phyloP scores from a whole-genome alignment of 2,797 vertebrate species.

The Girardinus metallicus region DNA sequence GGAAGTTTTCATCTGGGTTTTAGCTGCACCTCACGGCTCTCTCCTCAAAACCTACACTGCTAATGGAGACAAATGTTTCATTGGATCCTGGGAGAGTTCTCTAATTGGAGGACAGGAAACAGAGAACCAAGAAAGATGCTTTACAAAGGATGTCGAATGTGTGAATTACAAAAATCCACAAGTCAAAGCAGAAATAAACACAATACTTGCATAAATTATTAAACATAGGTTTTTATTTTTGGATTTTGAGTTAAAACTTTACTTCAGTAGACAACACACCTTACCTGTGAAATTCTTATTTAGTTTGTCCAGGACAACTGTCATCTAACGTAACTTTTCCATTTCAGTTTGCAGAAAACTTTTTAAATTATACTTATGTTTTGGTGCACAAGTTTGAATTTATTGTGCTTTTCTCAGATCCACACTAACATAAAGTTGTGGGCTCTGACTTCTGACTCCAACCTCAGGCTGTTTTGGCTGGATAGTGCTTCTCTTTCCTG shows the following conservation, averaged over 20 bases:
- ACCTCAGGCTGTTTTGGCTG: neutral
- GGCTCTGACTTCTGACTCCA: neutral
- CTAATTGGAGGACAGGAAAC: constrained; percentile 72
- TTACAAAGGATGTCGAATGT: constrained; percentile 16
- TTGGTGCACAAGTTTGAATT: neutral
- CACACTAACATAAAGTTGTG: neutral
- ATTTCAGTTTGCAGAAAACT: neutral
- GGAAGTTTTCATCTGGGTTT: constrained; percentile 65
- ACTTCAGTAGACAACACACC: neutral
- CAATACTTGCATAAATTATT: neutral
- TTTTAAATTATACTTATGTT: neutral
- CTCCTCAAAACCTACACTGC: constrained; percentile 78
- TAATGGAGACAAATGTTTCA: constrained; percentile 85
- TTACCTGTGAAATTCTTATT: neutral
- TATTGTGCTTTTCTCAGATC: neutral
- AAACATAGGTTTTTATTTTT: neutral
- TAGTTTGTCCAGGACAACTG: neutral
- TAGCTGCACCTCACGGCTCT: constrained; percentile 66
- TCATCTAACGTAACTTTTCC: neutral
- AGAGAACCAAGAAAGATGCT: constrained; percentile 15
- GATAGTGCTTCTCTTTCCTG: neutral
- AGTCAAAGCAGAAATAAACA: constrained; percentile 23
- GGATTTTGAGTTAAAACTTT: neutral
- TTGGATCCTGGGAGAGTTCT: constrained; percentile 77
- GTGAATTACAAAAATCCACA: constrained; percentile 29